Conservation (phyloP, 2,797 vertebrate species). For the Oryzias dopingdopingensis region DNA sequence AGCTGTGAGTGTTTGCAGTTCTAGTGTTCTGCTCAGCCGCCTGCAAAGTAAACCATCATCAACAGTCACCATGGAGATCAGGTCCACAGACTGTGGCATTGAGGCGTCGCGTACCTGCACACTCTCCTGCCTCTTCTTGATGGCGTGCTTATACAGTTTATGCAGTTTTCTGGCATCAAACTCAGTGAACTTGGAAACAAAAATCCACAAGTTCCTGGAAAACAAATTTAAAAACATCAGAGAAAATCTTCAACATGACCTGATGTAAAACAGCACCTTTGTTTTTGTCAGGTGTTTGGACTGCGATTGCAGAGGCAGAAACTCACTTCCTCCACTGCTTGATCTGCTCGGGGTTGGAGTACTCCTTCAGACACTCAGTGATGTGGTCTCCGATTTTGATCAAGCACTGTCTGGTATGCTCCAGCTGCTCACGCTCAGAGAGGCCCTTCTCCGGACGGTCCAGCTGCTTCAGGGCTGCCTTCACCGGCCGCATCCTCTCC, state of each 20-base stretch:
- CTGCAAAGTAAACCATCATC: constrained; percentile 68
- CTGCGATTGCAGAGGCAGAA: background rate
- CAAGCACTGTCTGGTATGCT: constrained; percentile 95
- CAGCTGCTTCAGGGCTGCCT: constrained; percentile 95
- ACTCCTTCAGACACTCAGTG: constrained; percentile 96
- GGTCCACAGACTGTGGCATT: too few species aligned
- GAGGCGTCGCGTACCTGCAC: constrained; percentile 81
- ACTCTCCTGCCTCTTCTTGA: constrained; percentile 95
- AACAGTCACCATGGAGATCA: background rate
- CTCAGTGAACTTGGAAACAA: constrained; percentile 99
- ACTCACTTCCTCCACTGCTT: constrained; percentile 99
- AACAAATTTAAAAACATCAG: constrained; percentile 4
- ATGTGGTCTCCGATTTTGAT: constrained; percentile 99
- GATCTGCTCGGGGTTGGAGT: constrained; percentile 93
- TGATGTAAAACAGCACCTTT: background rate
- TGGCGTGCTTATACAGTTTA: constrained; percentile 97
- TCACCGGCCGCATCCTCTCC: constrained; percentile 97
- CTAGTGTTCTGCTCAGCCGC: constrained; percentile 89
- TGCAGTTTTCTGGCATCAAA: constrained; percentile 98
- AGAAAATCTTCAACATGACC: background rate
- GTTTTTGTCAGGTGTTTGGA: background rate
- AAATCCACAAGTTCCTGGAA: constrained; percentile 97
- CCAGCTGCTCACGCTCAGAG: constrained; percentile 96
- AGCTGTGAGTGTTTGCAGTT: constrained; percentile 79
- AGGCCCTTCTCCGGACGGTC: constrained; percentile 97